A percentile compares a stretch with the other conserved stretches of the same genome.
Evolutionary conservation across 1,140 invertebrate genomes (phyloP).

Genomic region (Rhopalosiphum padi): DNA sequence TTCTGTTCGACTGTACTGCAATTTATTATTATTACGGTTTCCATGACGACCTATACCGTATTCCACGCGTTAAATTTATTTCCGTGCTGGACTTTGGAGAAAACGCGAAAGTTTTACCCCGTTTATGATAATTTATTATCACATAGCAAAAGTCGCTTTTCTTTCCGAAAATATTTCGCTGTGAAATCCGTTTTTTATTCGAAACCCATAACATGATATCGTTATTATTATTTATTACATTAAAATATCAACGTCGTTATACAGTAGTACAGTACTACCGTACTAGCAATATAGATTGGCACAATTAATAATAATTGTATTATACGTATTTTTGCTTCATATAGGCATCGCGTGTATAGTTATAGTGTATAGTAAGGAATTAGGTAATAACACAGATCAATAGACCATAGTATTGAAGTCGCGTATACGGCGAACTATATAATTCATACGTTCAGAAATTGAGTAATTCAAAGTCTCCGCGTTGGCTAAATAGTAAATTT

Average conservation of each 20-base stretch:
- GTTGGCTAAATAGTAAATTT: not conserved
- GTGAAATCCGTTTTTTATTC: not conserved
- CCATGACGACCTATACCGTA: not conserved
- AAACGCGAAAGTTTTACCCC: not conserved
- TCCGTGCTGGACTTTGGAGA: not conserved
- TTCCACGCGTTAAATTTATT: not conserved
- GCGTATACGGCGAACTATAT: not conserved
- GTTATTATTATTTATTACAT: not conserved
- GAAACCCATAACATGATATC: not conserved
- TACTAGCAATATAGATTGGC: not conserved
- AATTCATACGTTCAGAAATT: not conserved
- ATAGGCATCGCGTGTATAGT: too few relatives aligned
- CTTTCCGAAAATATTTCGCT: not conserved
- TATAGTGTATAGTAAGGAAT: too few relatives aligned
- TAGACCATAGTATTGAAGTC: too few relatives aligned
- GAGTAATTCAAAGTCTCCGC: not conserved
- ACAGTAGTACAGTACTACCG: not conserved
- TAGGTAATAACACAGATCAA: too few relatives aligned
- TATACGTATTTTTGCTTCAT: not conserved
- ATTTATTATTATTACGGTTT: constrained; percentile 19
- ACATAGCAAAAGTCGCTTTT: not conserved
- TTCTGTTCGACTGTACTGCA: not conserved
- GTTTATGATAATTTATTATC: not conserved
- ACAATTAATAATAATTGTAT: not conserved
- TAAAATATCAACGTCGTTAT: not conserved